A percentile compares a stretch with the other conserved stretches of the same genome.
Conservation (phyloP, 2,113 vertebrate species). For the Sturnira hondurensis region DNA sequence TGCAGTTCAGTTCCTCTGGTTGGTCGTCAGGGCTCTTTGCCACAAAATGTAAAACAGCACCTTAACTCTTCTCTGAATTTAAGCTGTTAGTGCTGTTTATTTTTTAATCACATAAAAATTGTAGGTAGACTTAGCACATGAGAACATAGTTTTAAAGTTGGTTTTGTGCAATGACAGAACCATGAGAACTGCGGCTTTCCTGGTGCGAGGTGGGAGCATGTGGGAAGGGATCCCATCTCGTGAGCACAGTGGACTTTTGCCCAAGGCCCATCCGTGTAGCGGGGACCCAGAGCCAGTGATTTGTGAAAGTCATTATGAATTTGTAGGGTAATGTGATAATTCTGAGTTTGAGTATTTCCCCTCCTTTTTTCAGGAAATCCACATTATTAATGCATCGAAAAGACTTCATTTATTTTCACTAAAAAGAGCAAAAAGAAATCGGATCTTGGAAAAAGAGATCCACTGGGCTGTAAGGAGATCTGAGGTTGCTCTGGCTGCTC, state of each 20-base stretch:
- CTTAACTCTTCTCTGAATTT: not conserved
- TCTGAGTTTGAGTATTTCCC: not conserved
- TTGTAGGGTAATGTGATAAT: not conserved
- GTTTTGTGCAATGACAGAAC: not conserved
- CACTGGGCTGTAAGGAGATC: fast-evolving
- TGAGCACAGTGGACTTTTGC: not conserved
- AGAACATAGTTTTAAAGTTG: not conserved
- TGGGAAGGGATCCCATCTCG: fast-evolving
- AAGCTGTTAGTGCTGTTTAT: fast-evolving
- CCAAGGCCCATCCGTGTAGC: fast-evolving
- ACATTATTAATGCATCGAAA: not conserved
- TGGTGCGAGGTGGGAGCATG: fast-evolving
- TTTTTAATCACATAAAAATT: not conserved
- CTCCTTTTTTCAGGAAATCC: not conserved
- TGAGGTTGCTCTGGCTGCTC: fast-evolving
- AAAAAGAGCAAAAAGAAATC: not conserved
- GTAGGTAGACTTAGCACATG: not conserved
- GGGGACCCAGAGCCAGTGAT: not conserved
- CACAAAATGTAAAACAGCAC: too few relatives aligned
- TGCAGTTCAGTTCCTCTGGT: fast-evolving
- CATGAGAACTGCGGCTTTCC: fast-evolving
- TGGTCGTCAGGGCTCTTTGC: not conserved
- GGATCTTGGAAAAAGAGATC: not conserved
- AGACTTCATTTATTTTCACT: not conserved
- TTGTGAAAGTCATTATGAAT: not conserved